A percentile compares a stretch with the other conserved stretches of the same genome.
These are phyloP conservation scores for Chaitophorus viminalis DNA, from an alignment of 2,888 invertebrate genomes.

Conservation along the genomic window DNA sequence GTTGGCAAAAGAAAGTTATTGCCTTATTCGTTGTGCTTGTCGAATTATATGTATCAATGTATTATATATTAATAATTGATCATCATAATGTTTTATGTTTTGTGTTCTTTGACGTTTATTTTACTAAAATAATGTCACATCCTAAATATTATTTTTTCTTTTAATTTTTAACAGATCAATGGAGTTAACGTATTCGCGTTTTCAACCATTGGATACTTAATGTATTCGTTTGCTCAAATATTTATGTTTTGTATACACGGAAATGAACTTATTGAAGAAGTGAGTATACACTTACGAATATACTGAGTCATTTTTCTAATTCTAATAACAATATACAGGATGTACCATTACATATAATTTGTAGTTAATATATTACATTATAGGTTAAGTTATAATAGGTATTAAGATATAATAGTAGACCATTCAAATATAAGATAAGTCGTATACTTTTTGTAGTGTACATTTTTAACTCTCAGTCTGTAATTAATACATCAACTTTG, in stretches of 20 bases:
- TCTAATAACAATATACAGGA: not conserved
- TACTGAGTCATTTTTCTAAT: not conserved
- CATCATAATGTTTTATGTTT: not conserved
- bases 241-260: slow-evolving; percentile 89
- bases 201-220: slow-evolving; percentile 80
- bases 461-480: not conserved
- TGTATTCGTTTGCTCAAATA: slow-evolving; percentile 84
- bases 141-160: slow-evolving; percentile 1
- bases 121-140: not conserved
- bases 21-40: too few species aligned
- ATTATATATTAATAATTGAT: not conserved
- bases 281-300: slow-evolving; percentile 66
- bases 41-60: too few species aligned
- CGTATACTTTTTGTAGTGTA: too few species aligned
- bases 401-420: too few species aligned
- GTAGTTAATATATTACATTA: not conserved
- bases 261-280: slow-evolving; percentile 87
- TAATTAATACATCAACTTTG: not conserved
- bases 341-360: not conserved
- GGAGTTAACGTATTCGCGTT: slow-evolving; percentile 82
- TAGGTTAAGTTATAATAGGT: not conserved
- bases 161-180: slow-evolving; percentile 71
- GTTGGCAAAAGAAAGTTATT: too few species aligned
- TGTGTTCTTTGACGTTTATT: not conserved
- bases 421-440: too few species aligned